Evolutionary conservation across 2,888 invertebrate genomes (phyloP), one percentile per base, ranked within the genome.

Genomic region (Ctenicera cuprea): DNA sequence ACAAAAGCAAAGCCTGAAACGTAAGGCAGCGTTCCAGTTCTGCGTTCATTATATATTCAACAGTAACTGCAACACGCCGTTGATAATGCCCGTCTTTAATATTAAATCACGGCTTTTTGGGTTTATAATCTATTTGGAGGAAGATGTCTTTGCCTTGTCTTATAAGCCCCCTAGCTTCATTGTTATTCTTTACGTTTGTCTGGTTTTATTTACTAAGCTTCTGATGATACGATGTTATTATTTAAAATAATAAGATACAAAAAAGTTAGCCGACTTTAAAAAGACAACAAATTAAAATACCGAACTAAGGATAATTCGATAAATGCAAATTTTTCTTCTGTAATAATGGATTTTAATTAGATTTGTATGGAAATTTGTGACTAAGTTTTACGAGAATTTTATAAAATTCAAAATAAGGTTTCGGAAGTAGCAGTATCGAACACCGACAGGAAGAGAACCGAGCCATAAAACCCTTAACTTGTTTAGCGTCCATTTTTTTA

Each of bases 1-100:
- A 20, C 11, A 20, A 18, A 59, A 59, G 38, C 38, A 20, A 41
- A 65, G 4, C 33, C 33, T 33, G 33, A 9, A 33, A 33, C 33
- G 33, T 33, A 63, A 63, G 11, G 45, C 37, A 45, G 33, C 64
- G 26, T 26, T 68, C 26, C 14, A 45, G 14, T 37, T 61, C 14
- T 26, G 12, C 61, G 30, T 63, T 62, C 67, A 73, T 73, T 73
- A 73, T 63, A 62, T 41, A 73, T 73, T 73, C 73, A 73, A 41
- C 30, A 74, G 65, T 71, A 59, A 65, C 54, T 54, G 57, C 37
- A 57, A 30, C 59, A 59, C 69, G 57, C 70, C 48, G 65, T 74
- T 70, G 43, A 74, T 74, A 74, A 66, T 74, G 61, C 70, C 59
- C 66, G 62, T 71, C 74, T 70, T 74, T 74, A 64, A 74, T 74